Conservation (phyloP, 2,888 invertebrate species). For the Litoditis marina region DNA sequence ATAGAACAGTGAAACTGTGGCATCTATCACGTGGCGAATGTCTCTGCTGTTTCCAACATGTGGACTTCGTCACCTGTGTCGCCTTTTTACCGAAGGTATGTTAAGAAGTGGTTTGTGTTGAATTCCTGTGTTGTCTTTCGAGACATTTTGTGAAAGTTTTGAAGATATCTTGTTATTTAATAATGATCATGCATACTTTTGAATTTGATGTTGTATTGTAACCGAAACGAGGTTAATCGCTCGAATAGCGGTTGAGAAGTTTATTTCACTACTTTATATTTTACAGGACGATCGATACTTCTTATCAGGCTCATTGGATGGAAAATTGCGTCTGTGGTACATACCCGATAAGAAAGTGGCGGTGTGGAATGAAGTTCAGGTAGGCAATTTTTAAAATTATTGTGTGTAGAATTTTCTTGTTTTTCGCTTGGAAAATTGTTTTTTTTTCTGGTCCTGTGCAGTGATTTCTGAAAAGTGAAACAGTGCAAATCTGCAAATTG, state of each 20-base stretch:
- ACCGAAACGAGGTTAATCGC: neutral
- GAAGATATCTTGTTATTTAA: too few relatives aligned
- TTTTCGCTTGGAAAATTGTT: neutral
- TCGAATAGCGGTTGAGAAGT: neutral
- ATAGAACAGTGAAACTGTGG: conserved; percentile 88
- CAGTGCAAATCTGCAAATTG: too few relatives aligned
- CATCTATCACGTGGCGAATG: conserved; percentile 94
- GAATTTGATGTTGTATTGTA: too few relatives aligned
- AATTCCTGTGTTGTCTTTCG: neutral
- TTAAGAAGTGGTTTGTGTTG: neutral
- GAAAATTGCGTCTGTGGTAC: conserved; percentile 96
- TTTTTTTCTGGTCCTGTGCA: too few relatives aligned
- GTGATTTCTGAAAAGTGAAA: too few relatives aligned
- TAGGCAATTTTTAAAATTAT: neutral
- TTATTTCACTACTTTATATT: conserved; percentile 1
- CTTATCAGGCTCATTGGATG: conserved; percentile 92
- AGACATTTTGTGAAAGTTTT: neutral
- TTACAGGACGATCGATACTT: conserved; percentile 75
- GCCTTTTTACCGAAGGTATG: conserved; percentile 84
- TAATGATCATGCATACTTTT: too few relatives aligned
- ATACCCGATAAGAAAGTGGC: conserved; percentile 81
- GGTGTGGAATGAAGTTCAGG: conserved; percentile 46
- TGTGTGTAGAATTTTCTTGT: neutral
- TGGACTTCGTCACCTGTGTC: conserved; percentile 97
- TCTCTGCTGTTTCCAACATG: conserved; percentile 96